Evolutionary conservation across 2,797 vertebrate species (phyloP), one percentile per base, ranked within the genome.

Genomic region (Gymnoscopelus microlampas): DNA sequence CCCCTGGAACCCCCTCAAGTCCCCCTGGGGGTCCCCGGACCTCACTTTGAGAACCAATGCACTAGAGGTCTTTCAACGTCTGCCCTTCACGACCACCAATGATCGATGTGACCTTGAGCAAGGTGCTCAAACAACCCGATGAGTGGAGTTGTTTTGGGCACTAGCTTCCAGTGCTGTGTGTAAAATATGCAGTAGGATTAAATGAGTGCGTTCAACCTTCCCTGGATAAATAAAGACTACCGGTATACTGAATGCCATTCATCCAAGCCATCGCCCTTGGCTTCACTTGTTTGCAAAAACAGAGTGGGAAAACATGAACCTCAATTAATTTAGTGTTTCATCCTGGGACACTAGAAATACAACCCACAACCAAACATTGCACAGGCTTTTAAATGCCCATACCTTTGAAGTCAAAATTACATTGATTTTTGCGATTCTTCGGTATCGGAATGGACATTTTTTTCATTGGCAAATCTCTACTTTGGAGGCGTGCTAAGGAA

Each of bases 291-390:
- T 51, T 57, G 6, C 32, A 35, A 61, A 4, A 50, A 32, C 1
- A 26, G 13, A 67, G 54, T 13, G n/a, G 12, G 77, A 67, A 61
- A 64, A n/a, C 55, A 19, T 12, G 13, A 8, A 4, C 44, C 8
- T 63, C n/a, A n/a, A 51, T 71, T 58, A 12, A 67, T 35, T 56
- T 35, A 0, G 0, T 57, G 8, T 55, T 24, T 53, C 4, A 39
- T 29, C 29, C 12, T 29, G n/a, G 3, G 12, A 15, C 24, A n/a
- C 11, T 0, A 39, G 44, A 8, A 67, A 57, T 60, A 60, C 74
- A 68, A 69, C 48, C 61, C 55, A 4, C 10, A 71, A 35, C 56
- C 54, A 78, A 81, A 85, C 58, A 65, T 24, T 47, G 51, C 48
- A 65, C 19, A 47, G 49, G 53, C 63, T 68, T 74, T 75, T 53